These are phyloP conservation scores for Paramisgurnus dabryanus DNA, from an alignment of 2,113 vertebrate species.

Conservation along the genomic window DNA sequence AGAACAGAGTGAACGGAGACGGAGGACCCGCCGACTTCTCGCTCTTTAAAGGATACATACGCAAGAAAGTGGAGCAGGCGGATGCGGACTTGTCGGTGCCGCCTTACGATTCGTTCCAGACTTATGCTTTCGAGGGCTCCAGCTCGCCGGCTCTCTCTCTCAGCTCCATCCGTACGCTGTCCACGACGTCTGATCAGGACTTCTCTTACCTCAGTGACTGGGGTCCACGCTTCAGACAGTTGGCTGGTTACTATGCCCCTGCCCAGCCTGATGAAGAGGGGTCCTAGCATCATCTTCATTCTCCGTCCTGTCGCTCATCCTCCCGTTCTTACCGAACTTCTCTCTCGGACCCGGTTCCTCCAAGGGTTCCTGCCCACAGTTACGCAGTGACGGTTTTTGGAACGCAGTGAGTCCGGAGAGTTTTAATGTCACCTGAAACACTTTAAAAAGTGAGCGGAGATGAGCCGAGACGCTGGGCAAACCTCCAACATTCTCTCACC, in stretches of 20 bases:
- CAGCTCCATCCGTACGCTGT: conserved; percentile 94
- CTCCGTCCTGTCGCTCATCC: neutral
- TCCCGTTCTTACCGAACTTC: conserved; percentile 38
- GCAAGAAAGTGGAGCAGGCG: conserved; percentile 94
- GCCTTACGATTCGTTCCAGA: conserved; percentile 98
- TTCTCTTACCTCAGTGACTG: conserved; percentile 93
- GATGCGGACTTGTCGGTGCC: conserved; percentile 93
- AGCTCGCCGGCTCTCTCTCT: conserved; percentile 89
- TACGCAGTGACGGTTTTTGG: conserved; percentile 14
- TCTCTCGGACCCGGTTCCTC: conserved; percentile 2
- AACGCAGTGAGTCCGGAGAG: conserved; percentile 26
- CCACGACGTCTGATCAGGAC: conserved; percentile 92
- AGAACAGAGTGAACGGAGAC: conserved; percentile 64
- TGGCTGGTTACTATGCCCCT: conserved; percentile 89
- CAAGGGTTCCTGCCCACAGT: conserved; percentile 9
- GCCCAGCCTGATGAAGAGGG: conserved; percentile 79
- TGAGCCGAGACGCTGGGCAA: conserved; percentile 3
- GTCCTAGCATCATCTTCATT: conserved; percentile 77
- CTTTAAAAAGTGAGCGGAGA: conserved; percentile 22
- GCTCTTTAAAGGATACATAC: conserved; percentile 93
- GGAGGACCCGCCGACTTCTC: conserved; percentile 85
- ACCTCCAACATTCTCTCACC: conserved; percentile 40
- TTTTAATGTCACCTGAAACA: conserved; percentile 22
- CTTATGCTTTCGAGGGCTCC: conserved; percentile 94
- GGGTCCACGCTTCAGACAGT: conserved; percentile 93